phyloP scores from a whole-genome alignment of 2,797 vertebrate species.

The Gambusia yucatana region DNA sequence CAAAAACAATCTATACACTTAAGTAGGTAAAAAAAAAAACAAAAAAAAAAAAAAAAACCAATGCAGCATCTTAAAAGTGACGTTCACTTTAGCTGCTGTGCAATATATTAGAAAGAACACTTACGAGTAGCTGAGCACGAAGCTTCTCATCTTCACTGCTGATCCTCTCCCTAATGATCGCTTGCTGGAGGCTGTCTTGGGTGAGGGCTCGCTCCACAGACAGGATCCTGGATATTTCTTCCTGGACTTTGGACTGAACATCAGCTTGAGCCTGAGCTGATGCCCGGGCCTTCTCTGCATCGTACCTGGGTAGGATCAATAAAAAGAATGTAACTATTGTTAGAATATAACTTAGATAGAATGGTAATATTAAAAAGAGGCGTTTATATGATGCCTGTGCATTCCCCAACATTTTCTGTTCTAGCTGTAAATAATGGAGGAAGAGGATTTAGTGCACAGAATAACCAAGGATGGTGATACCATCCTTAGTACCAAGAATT shows the following conservation, averaged over 20 bases:
- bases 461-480: background rate
- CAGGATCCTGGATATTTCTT: slow-evolving; percentile 85
- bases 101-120: slow-evolving; percentile 50
- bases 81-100: background rate
- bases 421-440: background rate
- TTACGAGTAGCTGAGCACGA: slow-evolving; percentile 87
- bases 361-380: background rate
- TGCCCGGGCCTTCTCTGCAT: slow-evolving; percentile 68
- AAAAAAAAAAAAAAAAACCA: background rate
- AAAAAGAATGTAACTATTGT: background rate
- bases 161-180: slow-evolving; percentile 86
- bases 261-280: slow-evolving; percentile 58
- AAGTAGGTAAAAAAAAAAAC: background rate
- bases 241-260: slow-evolving; percentile 66
- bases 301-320: slow-evolving; percentile 61
- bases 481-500: background rate
- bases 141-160: slow-evolving; percentile 85
- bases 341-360: background rate
- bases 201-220: slow-evolving; percentile 79
- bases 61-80: background rate
- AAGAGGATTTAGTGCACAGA: background rate
- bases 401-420: background rate
- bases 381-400: background rate
- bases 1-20: background rate
- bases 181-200: slow-evolving; percentile 85